A percentile compares a stretch with the other conserved stretches of the same genome.
Evolutionary conservation across 2,113 vertebrate genomes (phyloP).

Genomic region (Coturnix japonica): DNA sequence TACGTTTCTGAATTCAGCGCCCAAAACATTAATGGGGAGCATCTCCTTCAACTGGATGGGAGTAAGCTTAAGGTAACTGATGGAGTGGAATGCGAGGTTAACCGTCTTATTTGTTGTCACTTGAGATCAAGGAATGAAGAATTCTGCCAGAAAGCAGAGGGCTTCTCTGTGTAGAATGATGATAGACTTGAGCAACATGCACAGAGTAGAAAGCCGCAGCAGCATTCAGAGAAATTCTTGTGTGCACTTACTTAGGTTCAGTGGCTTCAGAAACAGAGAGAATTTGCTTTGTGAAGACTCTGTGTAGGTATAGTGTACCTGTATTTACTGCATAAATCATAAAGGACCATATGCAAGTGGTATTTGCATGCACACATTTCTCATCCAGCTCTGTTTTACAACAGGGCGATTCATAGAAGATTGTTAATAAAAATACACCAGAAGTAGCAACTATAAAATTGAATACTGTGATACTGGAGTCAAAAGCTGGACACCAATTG

Average conservation of each 20-base stretch:
- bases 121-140: neutral
- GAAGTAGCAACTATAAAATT: neutral
- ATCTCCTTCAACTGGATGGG: constrained; percentile 90
- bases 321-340: neutral
- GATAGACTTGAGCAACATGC: neutral
- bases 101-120: neutral
- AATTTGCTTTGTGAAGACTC: neutral
- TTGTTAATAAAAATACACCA: neutral
- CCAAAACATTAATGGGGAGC: constrained; percentile 90
- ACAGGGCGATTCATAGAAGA: neutral
- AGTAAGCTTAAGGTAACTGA: constrained; percentile 89
- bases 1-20: constrained; percentile 92
- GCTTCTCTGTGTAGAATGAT: neutral
- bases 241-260: neutral
- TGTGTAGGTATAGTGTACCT: neutral
- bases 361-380: neutral
- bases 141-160: neutral
- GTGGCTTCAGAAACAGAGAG: neutral
- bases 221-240: neutral
- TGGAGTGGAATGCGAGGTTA: neutral
- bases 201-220: neutral
- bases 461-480: neutral
- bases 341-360: neutral
- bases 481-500: neutral
- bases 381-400: neutral